A percentile compares a stretch with the other conserved stretches of the same genome.
Evolutionary conservation across 1,140 invertebrate genomes (phyloP).

Genomic region (Drosophila sechellia): DNA sequence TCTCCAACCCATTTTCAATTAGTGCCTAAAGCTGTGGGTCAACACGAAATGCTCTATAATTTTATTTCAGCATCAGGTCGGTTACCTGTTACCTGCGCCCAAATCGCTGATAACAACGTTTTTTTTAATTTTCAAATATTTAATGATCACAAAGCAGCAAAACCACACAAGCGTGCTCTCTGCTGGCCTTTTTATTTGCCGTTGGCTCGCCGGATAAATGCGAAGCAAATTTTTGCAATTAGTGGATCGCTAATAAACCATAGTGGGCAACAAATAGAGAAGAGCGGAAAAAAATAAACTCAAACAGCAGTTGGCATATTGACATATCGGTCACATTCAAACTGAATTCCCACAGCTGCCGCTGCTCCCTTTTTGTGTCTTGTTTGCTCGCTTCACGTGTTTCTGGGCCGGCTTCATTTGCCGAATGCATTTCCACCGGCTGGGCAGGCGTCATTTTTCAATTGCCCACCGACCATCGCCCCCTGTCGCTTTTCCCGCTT

Average conservation of each 20-base stretch:
- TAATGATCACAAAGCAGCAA: conserved; percentile 61
- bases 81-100: no score
- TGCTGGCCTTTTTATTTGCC: conserved; percentile 23
- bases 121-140: conserved; percentile 45
- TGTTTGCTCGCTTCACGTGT: conserved; percentile 56
- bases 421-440: conserved; percentile 62
- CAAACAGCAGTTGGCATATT: conserved; percentile 42
- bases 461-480: conserved; percentile 51
- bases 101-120: conserved; percentile 32
- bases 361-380: conserved; percentile 8
- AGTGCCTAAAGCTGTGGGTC: conserved; percentile 58
- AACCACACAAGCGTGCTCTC: conserved; percentile 4
- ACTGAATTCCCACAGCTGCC: conserved; percentile 40
- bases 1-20: conserved; percentile 58
- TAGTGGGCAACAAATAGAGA: conserved; percentile 17
- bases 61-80: conserved; percentile 39
- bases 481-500: conserved; percentile 5
- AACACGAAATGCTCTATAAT: conserved; percentile 56
- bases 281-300: conserved; percentile 15
- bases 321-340: conserved; percentile 43
- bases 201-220: conserved; percentile 16
- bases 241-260: conserved; percentile 54
- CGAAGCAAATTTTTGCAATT: conserved; percentile 64
- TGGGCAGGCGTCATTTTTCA: conserved; percentile 68
- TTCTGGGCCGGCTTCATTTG: conserved; percentile 55